Base-by-base conservation (phyloP, 2,797 vertebrate species). In the Neomorphus geoffroyi region DNA sequence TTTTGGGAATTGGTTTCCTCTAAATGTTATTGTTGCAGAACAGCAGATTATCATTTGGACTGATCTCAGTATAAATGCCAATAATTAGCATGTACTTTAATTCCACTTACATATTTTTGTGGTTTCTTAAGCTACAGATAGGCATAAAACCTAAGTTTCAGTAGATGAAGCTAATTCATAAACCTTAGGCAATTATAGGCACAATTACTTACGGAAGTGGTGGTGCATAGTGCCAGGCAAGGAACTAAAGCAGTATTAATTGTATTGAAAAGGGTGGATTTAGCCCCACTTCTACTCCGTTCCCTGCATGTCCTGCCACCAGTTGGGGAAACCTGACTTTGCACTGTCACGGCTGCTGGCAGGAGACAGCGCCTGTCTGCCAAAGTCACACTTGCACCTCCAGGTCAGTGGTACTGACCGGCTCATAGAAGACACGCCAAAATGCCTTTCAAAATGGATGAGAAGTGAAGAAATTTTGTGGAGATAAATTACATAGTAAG, bases 261-360 rank as follows among this genome's bases (percentile, higher is more conserved):
- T 57, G 6, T 45, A 33, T 26, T 58, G 27, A 15, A 54, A 87
- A 37, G 33, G 24, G 8, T 21, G 33, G 18, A 26, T 67, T 62
- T 84, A 39, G 39, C 50, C 28, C 50, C 35, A 28, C 30, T 72
- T 67, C 69, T 54, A 18, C 15, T 79, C 57, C 27, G 21, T 51
- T 61, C 41, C n/a, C 35, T 57, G 18, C 11, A 3, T 18, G 7
- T 56, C 67, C 37, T 51, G 69, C 53, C 66, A 18, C 45, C 82
- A 66, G 46, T 33, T 48, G 56, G 33, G 56, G 66, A 86, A 64
- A 50, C 7, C 11, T 30, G 57, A 22, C 24, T 27, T 64, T 13
- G 30, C 5, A 0, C 11, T 15, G 28, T 27, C 71, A 45, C 0
- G 0, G 58, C 39, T 66, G 80, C 67, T 37, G 51, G 32, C 57